Evolutionary conservation across 1,140 invertebrate genomes (phyloP), one percentile per base, ranked within the genome.

Genomic region (Amphibalanus amphitrite): DNA sequence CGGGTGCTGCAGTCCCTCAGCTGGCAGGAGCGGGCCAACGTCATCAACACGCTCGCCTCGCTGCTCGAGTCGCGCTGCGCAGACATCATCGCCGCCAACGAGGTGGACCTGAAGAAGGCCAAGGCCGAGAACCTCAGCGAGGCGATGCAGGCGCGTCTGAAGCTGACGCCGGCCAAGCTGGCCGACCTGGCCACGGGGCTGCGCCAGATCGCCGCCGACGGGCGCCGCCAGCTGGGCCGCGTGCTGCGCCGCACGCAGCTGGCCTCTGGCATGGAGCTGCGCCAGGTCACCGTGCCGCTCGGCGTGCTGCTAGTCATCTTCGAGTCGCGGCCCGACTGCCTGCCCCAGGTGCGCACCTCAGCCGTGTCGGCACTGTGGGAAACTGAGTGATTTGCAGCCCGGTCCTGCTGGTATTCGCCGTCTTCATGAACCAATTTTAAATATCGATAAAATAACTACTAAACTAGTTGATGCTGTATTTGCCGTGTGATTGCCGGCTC

Each of bases 241-340:
- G 88, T 96, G 0, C 73, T 98, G 0, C 84, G 89, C 71, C 86
- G 88, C 74, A 97, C 93, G 0, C 85, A 85, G 77, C 80, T 98
- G n/a, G 88, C 95, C 0, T 87, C 93, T 0, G 87, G 86, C 71
- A 82, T 99, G 68, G 86, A 91, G 73, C 80, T 99, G 10, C 73
- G 75, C 26, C 94, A 99, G 82, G 86, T 97, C 30, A 97, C 97
- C 0, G 96, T 98, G 0, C 97, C 97, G 1, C 98, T 99, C 78
- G 97, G 97, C 0, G 94, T 98, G 1, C 82, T 99, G 3, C 81
- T 99, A 71, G 96, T 99, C 20, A 99, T 99, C 76, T 99, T 99
- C 80, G 97, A 99, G 82, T 98, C 96, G 0, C 85, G 97, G 70
- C 97, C 97, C 26, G 97, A 99, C 83, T 97, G 94, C 76, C 82